Conservation (phyloP, 2,888 invertebrate species). For the Ornithoptera alexandrae region DNA sequence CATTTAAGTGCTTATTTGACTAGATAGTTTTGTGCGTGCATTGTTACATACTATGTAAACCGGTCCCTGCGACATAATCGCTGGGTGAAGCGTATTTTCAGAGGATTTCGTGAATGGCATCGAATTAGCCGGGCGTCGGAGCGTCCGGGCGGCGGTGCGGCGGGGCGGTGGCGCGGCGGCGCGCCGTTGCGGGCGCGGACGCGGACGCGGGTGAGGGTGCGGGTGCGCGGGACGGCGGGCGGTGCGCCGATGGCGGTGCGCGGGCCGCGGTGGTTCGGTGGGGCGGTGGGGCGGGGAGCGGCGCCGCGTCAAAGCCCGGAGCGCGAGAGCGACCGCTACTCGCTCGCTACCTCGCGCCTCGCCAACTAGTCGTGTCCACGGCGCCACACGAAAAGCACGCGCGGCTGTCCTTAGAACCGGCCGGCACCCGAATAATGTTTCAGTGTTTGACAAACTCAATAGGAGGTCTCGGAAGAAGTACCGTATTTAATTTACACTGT, state of each 20-base stretch:
- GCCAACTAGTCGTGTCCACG: slow-evolving; percentile 70
- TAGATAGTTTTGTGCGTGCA: slow-evolving; percentile 29
- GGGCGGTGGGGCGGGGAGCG: slow-evolving; percentile 38
- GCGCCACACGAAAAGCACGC: slow-evolving; percentile 74
- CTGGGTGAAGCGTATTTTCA: slow-evolving; percentile 59
- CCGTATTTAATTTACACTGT: slow-evolving; percentile 77
- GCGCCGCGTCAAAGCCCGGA: slow-evolving; percentile 50
- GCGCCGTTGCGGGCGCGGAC: slow-evolving; percentile 46
- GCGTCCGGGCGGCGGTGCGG: slow-evolving; percentile 7
- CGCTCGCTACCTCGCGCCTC: slow-evolving; percentile 42
- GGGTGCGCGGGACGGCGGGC: too few species aligned
- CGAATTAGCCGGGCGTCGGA: slow-evolving; percentile 50
- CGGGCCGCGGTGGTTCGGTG: too few species aligned
- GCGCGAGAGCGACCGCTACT: slow-evolving; percentile 47
- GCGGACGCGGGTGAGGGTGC: slow-evolving; percentile 25
- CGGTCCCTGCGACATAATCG: slow-evolving; percentile 35
- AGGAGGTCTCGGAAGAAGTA: slow-evolving; percentile 79
- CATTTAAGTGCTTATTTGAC: slow-evolving; percentile 30
- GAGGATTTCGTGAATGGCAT: slow-evolving; percentile 70
- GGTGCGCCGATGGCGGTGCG: too few species aligned
- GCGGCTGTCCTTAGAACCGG: slow-evolving; percentile 74
- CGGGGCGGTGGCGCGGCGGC: slow-evolving; percentile 42
- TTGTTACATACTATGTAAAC: slow-evolving; percentile 30
- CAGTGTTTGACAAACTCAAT: slow-evolving; percentile 79
- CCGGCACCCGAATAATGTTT: slow-evolving; percentile 80